Evolutionary conservation across 2,113 vertebrate species (phyloP).

Genomic region (Poicephalus meyeri): DNA sequence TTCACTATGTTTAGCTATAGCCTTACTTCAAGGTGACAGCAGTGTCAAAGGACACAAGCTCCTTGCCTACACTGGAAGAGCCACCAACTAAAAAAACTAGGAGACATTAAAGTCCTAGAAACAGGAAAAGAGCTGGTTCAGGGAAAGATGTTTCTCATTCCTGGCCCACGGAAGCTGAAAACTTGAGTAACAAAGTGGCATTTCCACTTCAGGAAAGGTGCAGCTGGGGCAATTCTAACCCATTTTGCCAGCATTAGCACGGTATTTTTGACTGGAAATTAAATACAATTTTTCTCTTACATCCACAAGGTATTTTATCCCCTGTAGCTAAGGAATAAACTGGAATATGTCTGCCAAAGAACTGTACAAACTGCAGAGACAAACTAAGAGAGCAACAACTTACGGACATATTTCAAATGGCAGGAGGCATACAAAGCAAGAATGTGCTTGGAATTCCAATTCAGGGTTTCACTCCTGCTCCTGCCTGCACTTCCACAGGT

Average conservation of each 20-base stretch:
- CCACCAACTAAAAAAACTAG: neutral
- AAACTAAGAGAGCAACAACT: neutral
- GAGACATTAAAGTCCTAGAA: neutral
- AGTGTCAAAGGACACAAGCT: neutral
- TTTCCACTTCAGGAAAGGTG: neutral
- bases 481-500: neutral
- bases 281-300: neutral
- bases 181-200: neutral
- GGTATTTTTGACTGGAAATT: neutral
- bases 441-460: neutral
- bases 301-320: neutral
- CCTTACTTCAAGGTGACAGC: neutral
- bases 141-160: neutral
- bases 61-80: neutral
- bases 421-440: neutral
- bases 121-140: neutral
- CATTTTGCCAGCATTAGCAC: neutral
- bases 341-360: neutral
- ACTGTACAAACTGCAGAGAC: neutral
- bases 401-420: neutral
- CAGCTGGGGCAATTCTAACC: neutral
- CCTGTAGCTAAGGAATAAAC: neutral
- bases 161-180: neutral
- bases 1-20: neutral
- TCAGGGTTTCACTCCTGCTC: neutral